Conservation (phyloP, 2,113 vertebrate genomes). For the Ctenomys sociabilis region DNA sequence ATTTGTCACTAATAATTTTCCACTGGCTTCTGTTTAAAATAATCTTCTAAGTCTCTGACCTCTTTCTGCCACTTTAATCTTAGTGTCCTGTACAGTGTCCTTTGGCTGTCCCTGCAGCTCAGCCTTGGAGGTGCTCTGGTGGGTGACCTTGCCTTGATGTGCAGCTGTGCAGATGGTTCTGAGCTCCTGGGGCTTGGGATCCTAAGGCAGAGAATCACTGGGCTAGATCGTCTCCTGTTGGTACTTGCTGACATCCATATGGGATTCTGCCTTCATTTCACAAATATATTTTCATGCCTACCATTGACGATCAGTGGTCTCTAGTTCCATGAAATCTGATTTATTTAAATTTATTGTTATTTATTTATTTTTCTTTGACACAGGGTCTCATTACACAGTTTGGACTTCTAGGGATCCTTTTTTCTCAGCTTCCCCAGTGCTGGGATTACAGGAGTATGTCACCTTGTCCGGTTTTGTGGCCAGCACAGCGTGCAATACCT, state of each 20-base stretch:
- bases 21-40: conserved; percentile 45
- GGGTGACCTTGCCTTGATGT: background rate
- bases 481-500: no score
- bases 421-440: no score
- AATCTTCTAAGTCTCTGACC: background rate
- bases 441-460: no score
- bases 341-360: background rate
- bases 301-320: background rate
- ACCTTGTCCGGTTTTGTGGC: no score
- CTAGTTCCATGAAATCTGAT: background rate
- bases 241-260: background rate
- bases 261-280: background rate
- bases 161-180: background rate
- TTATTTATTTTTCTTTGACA: no score
- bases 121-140: background rate
- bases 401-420: no score
- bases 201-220: conserved; percentile 7
- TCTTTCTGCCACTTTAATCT: conserved; percentile 3
- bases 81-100: background rate
- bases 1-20: background rate
- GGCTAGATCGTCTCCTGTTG: background rate
- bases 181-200: background rate
- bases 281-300: conserved; percentile 3
- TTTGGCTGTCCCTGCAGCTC: background rate
- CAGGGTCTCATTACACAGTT: no score